Conservation (phyloP, 1,140 invertebrate species). For the Aricia agestis region DNA sequence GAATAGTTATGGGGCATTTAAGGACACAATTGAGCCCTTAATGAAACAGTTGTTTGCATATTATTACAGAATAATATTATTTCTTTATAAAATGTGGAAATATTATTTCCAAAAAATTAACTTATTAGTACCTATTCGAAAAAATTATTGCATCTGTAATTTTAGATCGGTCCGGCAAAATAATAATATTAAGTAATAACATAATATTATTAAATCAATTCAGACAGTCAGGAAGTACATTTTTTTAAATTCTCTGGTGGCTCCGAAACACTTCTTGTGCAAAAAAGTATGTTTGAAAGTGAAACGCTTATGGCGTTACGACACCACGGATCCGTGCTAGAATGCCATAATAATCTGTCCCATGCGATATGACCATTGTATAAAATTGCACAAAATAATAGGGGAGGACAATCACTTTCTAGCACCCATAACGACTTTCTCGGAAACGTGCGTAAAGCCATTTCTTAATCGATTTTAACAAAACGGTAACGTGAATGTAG, state of each 20-base stretch:
- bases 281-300: no score
- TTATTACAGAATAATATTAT: no score
- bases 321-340: neutral
- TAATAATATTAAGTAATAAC: no score
- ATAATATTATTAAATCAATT: no score
- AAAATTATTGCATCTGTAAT: no score
- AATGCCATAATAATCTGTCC: slow-evolving; percentile 10
- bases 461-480: slow-evolving; percentile 62
- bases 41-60: neutral
- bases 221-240: no score
- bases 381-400: slow-evolving; percentile 9
- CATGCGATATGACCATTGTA: slow-evolving; percentile 12
- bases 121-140: no score
- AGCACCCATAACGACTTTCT: slow-evolving; percentile 51
- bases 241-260: no score
- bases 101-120: no score
- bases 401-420: slow-evolving; percentile 47
- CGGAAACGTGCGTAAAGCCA: slow-evolving; percentile 62
- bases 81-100: no score
- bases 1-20: neutral
- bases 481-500: slow-evolving; percentile 66
- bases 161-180: no score
- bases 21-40: neutral
- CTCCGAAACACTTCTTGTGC: no score
- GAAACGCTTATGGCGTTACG: neutral